Percentiles rank a stretch among this genome's conserved stretches.
Conservation (phyloP, 2,888 invertebrate species). For the Mesoligia furuncula region DNA sequence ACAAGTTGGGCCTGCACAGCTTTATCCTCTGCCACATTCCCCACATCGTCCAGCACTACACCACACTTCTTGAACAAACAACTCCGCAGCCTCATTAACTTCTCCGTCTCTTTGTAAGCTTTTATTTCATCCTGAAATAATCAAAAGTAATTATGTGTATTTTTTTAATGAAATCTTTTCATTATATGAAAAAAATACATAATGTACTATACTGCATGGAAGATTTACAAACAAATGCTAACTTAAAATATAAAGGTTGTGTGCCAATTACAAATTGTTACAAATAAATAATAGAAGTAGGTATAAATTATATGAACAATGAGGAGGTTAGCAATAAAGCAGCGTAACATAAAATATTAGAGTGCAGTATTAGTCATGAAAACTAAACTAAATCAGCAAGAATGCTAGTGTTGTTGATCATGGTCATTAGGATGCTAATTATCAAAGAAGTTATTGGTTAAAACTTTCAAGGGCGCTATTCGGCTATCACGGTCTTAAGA, state of each 20-base stretch:
- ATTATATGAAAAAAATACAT: no score
- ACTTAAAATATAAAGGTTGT: not conserved
- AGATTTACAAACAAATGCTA: not conserved
- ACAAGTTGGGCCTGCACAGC: constrained; percentile 76
- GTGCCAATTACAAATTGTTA: not conserved
- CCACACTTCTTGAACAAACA: constrained; percentile 83
- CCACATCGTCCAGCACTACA: constrained; percentile 80
- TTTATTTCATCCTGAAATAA: constrained; percentile 83
- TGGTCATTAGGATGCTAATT: not conserved
- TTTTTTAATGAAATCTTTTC: no score
- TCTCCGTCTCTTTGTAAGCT: constrained; percentile 80
- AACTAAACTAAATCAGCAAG: not conserved
- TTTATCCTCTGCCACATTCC: constrained; percentile 78
- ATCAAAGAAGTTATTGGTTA: not conserved
- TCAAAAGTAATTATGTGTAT: not conserved
- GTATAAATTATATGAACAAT: not conserved
- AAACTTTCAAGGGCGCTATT: no score
- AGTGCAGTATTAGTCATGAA: not conserved
- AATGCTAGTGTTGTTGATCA: not conserved
- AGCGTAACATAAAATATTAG: not conserved
- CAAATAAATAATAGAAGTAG: not conserved
- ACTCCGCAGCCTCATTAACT: constrained; percentile 76
- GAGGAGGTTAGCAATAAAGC: not conserved
- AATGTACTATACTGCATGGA: not conserved
- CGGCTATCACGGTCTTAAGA: no score